Percentiles rank a stretch among this genome's conserved stretches.
phyloP scores from a whole-genome alignment of 2,888 invertebrate species.

The Hartigia nigra region DNA sequence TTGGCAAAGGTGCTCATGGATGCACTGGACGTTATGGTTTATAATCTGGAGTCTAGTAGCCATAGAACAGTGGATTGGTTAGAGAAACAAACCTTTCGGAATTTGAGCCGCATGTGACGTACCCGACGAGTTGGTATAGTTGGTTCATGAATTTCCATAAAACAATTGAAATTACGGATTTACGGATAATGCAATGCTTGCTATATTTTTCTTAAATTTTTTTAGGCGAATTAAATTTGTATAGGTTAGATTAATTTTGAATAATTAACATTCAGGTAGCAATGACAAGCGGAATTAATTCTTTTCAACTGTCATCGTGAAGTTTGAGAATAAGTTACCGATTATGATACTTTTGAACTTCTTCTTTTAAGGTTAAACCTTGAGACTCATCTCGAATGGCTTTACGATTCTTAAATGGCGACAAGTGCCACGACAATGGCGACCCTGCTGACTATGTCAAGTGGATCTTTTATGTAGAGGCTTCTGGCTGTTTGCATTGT shows the following conservation, averaged over 20 bases:
- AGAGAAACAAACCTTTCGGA: neutral
- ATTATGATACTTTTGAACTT: neutral
- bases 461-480: slow-evolving; percentile 26
- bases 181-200: neutral
- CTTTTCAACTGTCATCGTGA: neutral
- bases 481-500: slow-evolving; percentile 1
- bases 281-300: neutral
- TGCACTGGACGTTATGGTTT: neutral
- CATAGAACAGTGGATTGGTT: neutral
- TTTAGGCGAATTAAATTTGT: no score
- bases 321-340: neutral
- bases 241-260: neutral
- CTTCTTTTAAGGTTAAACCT: neutral
- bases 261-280: neutral
- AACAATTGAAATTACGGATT: neutral
- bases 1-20: neutral
- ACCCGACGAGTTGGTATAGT: neutral
- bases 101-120: neutral
- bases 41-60: neutral
- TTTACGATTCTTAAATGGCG: slow-evolving; percentile 29
- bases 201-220: neutral
- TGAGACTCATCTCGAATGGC: neutral
- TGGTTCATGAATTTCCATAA: neutral
- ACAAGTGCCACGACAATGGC: slow-evolving; percentile 28
- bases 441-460: slow-evolving; percentile 10